Base-by-base conservation (phyloP, 2,888 invertebrate species). In the Limnephilus marmoratus region DNA sequence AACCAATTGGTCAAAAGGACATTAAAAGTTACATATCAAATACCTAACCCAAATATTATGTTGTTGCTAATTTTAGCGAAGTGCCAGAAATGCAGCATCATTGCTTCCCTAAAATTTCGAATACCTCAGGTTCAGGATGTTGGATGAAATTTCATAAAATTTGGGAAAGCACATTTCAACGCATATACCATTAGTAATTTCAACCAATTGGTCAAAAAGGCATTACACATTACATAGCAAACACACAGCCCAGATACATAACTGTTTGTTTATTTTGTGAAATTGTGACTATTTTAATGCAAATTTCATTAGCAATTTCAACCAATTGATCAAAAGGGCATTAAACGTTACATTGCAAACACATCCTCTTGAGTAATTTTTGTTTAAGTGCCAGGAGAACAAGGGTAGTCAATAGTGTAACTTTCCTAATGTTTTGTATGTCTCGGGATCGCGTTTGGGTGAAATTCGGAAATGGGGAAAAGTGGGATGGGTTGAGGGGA, bases 391-490 rank as follows among this genome's bases (percentile, higher is more conserved):
- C 68, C 68, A 68, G 68, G 24, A 68, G 7, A 24, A 24, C 7
- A 53, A 3, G 11, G 12, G 49, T 49, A 49, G 49, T 49, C 68
- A 68, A 24, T 24, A 68, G 68, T 68, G 68, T 68, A 68, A 24
- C 68, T 68, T 68, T 9, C n/a, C 9, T n/a, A 7, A 12, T 31
- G 49, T 15, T 13, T 53, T 87, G 53, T 53, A 53, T 29, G 18
- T 24, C 31, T 87, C 13, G 87, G 18, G 49, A 87, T 53, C 68
- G 68, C 68, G n/a, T 68, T 68, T 68, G 24, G 24, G 68, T 24
- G 68, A 68, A 68, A 68, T 68, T n/a, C 31, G 87, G n/a, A 87
- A 87, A 31, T 41, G 24, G 88, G 34, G 24, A 68, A 68, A 88
- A 18, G 13, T 37, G 41, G 88, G 88, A 41, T 89, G 88, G 80